Evolutionary conservation across 2,113 vertebrate species (phyloP).

Genomic region (Notarius lentiginosus): DNA sequence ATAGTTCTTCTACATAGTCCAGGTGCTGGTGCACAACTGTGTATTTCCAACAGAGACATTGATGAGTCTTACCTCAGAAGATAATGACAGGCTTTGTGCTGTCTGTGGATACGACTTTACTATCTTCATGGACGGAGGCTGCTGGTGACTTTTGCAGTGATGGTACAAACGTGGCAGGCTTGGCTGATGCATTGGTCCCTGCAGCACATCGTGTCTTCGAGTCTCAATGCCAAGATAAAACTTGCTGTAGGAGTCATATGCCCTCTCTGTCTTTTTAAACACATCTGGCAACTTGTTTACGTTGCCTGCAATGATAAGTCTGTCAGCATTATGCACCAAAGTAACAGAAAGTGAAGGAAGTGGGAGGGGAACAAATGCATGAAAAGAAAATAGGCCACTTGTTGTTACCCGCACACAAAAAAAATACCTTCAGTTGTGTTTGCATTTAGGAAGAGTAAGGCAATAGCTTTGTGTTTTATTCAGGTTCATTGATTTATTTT

Average conservation of each 20-base stretch:
- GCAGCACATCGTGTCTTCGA: neutral
- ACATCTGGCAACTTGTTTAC: neutral
- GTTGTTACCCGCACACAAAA: neutral
- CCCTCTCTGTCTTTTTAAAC: constrained; percentile 11
- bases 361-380: neutral
- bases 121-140: neutral
- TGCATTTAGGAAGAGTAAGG: neutral
- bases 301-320: neutral
- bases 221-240: neutral
- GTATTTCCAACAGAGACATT: neutral
- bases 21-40: neutral
- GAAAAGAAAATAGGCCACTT: neutral
- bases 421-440: neutral
- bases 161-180: neutral
- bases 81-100: neutral
- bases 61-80: neutral
- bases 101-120: neutral
- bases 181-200: neutral
- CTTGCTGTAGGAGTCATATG: neutral
- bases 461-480: neutral
- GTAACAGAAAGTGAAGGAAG: neutral
- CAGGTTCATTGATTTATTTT: neutral
- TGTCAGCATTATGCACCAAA: neutral
- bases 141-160: neutral
- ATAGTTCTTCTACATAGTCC: too few species aligned